Conservation (phyloP, 2,113 vertebrate species). For the Tenrec ecaudatus region DNA sequence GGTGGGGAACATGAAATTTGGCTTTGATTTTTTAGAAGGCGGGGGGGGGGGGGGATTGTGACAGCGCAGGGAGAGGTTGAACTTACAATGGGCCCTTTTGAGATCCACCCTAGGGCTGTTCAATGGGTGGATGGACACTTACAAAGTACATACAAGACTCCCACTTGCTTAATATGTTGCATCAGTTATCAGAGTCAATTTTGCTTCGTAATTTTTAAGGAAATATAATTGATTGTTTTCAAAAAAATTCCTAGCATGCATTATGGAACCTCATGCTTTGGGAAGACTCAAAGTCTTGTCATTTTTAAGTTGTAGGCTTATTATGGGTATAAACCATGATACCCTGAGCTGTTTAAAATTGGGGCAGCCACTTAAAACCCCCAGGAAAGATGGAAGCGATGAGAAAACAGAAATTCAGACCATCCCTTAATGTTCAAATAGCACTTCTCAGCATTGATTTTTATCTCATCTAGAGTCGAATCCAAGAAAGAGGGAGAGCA, state of each 20-base stretch:
- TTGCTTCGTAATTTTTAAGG: neutral
- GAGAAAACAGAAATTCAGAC: neutral
- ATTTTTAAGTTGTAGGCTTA: neutral
- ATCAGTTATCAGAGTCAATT: neutral
- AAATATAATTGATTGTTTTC: neutral
- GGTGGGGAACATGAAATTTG: neutral
- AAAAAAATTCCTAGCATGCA: neutral
- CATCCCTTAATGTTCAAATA: neutral
- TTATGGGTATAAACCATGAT: neutral
- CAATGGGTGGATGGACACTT: neutral
- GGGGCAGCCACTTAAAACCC: neutral
- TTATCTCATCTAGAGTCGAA: neutral
- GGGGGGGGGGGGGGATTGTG: rapidly evolving
- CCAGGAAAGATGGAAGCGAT: neutral
- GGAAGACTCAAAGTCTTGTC: neutral
- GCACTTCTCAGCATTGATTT: neutral
- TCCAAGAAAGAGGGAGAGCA: neutral
- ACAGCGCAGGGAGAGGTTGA: neutral
- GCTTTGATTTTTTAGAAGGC: neutral
- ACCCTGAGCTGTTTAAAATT: neutral
- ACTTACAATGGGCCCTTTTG: neutral
- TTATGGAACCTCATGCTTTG: neutral
- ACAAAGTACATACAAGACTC: neutral
- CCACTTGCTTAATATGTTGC: neutral
- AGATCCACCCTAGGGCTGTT: neutral